Evolutionary conservation across 2,797 vertebrate species (phyloP).

Genomic region (Myotis findleyi): DNA sequence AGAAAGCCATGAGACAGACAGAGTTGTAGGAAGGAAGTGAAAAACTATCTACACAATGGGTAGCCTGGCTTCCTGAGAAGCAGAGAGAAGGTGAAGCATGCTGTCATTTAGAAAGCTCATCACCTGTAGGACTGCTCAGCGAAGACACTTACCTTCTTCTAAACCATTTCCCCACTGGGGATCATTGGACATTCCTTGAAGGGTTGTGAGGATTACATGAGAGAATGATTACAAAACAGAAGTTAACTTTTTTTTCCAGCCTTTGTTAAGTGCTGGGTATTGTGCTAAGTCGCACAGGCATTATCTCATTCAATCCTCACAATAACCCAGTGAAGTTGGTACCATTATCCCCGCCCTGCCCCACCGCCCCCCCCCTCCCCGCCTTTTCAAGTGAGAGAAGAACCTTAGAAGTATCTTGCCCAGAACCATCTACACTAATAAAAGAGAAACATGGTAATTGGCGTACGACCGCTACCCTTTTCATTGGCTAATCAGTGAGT

Average conservation of each 20-base stretch:
- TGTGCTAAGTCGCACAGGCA: background rate
- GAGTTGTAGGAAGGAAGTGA: background rate
- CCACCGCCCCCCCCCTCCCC: accelerated
- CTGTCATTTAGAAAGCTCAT: background rate
- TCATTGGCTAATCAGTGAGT: too few species aligned
- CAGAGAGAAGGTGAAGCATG: background rate
- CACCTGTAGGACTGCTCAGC: background rate
- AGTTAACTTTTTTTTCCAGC: background rate
- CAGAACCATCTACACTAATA: background rate
- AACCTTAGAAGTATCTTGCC: background rate
- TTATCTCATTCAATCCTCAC: background rate
- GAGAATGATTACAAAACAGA: background rate
- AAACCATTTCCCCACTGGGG: background rate
- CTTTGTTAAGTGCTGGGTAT: background rate
- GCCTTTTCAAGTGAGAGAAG: background rate
- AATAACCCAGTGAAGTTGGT: background rate
- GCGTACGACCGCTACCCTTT: too few species aligned
- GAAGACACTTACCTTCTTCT: background rate
- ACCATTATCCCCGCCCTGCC: background rate
- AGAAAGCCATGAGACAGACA: background rate
- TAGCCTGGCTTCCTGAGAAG: background rate
- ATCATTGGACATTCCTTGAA: background rate
- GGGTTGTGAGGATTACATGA: background rate
- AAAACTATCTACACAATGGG: background rate
- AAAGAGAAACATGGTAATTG: too few species aligned